These are phyloP conservation scores for Drosophila melanogaster DNA, from an alignment of 1,140 invertebrate genomes.

Conservation along the genomic window Release_6_plus_ISO1_MT NT_033777.3:27971501-27972000, in stretches of 20 bases:
- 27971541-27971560: constrained; percentile 6
- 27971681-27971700: too few relatives aligned
- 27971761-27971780: constrained; percentile 45
- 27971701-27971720: neutral
- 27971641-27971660: constrained; percentile 23
- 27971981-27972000: neutral
- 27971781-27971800: constrained; percentile 63
- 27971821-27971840: constrained; percentile 12
- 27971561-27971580: constrained; percentile 58
- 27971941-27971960: constrained; percentile 2
- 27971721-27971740: constrained; percentile 35
- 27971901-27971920: constrained; percentile 72
- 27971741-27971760: neutral
- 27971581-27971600: constrained; percentile 67
- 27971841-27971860: constrained; percentile 15
- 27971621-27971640: constrained; percentile 75
- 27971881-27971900: constrained; percentile 45
- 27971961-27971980: constrained; percentile 16
- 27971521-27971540: constrained; percentile 44
- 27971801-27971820: constrained; percentile 75
- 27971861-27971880: constrained; percentile 64
- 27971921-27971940: constrained; percentile 78
- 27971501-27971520: constrained; percentile 48
- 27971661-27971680: constrained; percentile 58
- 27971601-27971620: constrained; percentile 74